phyloP scores from a whole-genome alignment of 2,888 invertebrate species.

The Leptogaster cylindrica region DNA sequence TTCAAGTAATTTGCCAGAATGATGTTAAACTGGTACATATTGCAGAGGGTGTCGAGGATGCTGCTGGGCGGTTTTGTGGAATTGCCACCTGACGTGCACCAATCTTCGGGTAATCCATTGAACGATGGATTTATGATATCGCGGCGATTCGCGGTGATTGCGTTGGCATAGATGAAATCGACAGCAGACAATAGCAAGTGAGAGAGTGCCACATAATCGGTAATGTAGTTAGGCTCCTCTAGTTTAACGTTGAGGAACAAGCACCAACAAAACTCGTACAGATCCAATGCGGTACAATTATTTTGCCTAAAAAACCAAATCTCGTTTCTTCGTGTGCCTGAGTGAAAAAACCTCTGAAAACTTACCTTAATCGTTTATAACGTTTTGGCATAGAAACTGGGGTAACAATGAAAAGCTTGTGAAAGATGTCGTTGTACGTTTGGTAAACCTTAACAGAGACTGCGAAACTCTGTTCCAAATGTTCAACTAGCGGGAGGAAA shows the following conservation, averaged over 20 bases:
- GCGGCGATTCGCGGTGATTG: constrained; percentile 76
- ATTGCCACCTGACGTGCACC: constrained; percentile 66
- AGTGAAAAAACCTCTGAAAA: neutral
- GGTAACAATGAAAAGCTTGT: constrained; percentile 78
- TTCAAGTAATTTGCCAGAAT: constrained; percentile 91
- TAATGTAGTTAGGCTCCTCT: constrained; percentile 82
- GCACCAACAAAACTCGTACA: constrained; percentile 95
- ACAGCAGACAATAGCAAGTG: constrained; percentile 89
- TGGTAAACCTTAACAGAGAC: constrained; percentile 94
- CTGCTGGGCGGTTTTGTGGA: constrained; percentile 71
- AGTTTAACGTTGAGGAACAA: constrained; percentile 89
- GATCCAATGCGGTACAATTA: constrained; percentile 79
- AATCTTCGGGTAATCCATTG: constrained; percentile 76
- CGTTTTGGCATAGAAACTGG: constrained; percentile 61
- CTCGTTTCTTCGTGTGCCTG: neutral
- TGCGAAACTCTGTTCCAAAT: constrained; percentile 87
- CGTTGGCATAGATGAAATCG: constrained; percentile 89
- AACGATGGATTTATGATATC: constrained; percentile 88
- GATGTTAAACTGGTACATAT: constrained; percentile 79
- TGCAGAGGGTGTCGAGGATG: constrained; percentile 81
- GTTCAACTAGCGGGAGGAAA: constrained; percentile 81
- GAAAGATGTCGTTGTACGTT: constrained; percentile 87
- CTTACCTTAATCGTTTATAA: constrained; percentile 58
- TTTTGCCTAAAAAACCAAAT: constrained; percentile 65
- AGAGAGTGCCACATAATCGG: constrained; percentile 93